Evolutionary conservation across 2,113 vertebrate genomes (phyloP), one percentile per base, ranked within the genome.

Genomic region (Microtus ochrogaster): DNA sequence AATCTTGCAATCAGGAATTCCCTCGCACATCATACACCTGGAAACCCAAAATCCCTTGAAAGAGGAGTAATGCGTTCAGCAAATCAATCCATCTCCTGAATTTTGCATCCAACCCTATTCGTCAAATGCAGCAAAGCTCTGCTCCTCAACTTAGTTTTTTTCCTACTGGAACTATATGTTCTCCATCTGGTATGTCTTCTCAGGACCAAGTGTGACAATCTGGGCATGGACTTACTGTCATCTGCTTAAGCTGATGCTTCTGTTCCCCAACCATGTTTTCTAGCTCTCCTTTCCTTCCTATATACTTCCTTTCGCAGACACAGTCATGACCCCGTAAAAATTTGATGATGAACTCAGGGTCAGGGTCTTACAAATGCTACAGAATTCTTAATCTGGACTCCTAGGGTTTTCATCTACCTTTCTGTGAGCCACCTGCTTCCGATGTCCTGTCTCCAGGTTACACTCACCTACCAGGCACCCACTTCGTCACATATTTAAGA

Each of bases 81-180:
- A 92, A 39, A 68, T 77, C 63, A 47, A 92, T 33, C 63, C 41
- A 33, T 74, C 73, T 91, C 63, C 44, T 94, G 49, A 89, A 21
- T 65, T 90, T 89, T 63, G 22, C 41, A 82, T 68, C 49, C 36
- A 55, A 58, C 13, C 36, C 65, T 94, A 19, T 85, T 55, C 83
- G 66, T 93, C 89, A 91, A 39, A 49, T 28, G 26, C 28, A 70
- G 11, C 16, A 86, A 74, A 97, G 84, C 36, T 96, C 74, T 90
- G 44, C 16, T 66, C 33, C 74, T 61, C 83, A 78, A 93, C 74
- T 77, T 78, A 76, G 30, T 14, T 36, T 70, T 83, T 73, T 70
- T 73, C 7, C n/a, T n/a, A 13, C 9, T 0, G 2, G 74, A 91
- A 87, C 70, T 86, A 4, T 22, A 92, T 19, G 70, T 55, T 65